phyloP scores from a whole-genome alignment of 1,140 invertebrate genomes.

The Homarus americanus region DNA sequence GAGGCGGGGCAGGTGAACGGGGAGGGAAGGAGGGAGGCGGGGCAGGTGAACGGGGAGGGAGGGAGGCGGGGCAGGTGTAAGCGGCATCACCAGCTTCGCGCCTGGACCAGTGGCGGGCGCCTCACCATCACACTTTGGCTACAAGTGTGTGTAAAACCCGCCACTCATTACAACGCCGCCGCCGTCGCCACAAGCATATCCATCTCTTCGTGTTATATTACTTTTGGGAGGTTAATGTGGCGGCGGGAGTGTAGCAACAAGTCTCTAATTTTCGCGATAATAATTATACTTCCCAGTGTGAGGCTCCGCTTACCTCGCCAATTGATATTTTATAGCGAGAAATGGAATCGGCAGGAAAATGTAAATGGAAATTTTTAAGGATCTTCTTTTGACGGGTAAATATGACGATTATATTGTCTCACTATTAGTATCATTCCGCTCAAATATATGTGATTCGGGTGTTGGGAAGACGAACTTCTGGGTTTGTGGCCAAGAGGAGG shows the following conservation, averaged over 20 bases:
- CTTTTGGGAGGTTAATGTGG: background rate
- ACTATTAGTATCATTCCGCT: background rate
- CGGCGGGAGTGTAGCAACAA: background rate
- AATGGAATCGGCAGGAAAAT: slow-evolving; percentile 42
- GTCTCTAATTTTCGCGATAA: slow-evolving; percentile 39
- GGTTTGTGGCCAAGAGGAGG: slow-evolving; percentile 24
- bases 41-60: background rate
- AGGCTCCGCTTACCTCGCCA: background rate
- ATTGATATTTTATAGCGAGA: slow-evolving; percentile 55
- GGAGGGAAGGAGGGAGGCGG: no score
- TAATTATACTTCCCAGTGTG: background rate
- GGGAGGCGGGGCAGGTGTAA: slow-evolving; percentile 7
- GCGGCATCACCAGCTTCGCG: background rate
- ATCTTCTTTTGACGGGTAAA: slow-evolving; percentile 10
- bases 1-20: no score
- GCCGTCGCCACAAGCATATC: slow-evolving; percentile 26
- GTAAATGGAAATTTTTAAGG: slow-evolving; percentile 32
- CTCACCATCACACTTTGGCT: background rate
- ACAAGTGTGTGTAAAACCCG: background rate
- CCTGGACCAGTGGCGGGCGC: background rate
- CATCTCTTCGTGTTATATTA: background rate
- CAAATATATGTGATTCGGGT: background rate
- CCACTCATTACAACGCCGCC: no score
- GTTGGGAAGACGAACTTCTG: background rate
- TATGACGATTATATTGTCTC: slow-evolving; percentile 12